phyloP scores from a whole-genome alignment of 1,140 invertebrate genomes.

The Heterodera carotae region DNA sequence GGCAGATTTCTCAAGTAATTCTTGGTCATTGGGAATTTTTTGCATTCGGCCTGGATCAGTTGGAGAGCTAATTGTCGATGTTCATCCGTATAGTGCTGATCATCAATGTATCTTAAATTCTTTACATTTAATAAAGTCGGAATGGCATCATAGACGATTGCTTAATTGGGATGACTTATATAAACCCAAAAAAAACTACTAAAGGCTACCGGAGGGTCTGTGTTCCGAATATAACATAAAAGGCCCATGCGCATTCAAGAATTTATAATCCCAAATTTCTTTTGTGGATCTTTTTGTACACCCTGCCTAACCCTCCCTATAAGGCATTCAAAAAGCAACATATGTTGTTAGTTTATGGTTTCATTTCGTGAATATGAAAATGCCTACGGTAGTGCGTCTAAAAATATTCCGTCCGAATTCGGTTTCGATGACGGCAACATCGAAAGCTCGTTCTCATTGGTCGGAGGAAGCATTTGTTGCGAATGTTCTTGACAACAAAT shows the following conservation, averaged over 20 bases:
- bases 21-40: slow-evolving; percentile 48
- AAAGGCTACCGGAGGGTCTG: too few relatives aligned
- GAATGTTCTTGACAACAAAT: background rate
- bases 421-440: background rate
- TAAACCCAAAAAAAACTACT: too few relatives aligned
- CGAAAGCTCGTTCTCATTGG: background rate
- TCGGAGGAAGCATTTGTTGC: background rate
- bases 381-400: slow-evolving; percentile 31
- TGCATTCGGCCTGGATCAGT: slow-evolving; percentile 45
- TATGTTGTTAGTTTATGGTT: too few relatives aligned
- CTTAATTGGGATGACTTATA: too few relatives aligned
- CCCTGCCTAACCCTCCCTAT: too few relatives aligned
- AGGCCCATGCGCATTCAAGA: too few relatives aligned
- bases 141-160: too few relatives aligned
- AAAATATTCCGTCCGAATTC: slow-evolving; percentile 21
- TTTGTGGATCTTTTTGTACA: too few relatives aligned
- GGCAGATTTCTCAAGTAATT: slow-evolving; percentile 49
- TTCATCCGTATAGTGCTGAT: slow-evolving; percentile 44
- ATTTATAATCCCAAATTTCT: too few relatives aligned
- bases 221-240: too few relatives aligned
- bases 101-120: slow-evolving; percentile 46
- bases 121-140: background rate
- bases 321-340: too few relatives aligned
- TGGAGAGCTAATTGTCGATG: slow-evolving; percentile 50
- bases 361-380: too few relatives aligned